Conservation (phyloP, 2,888 invertebrate species). For the Busseola fusca region DNA sequence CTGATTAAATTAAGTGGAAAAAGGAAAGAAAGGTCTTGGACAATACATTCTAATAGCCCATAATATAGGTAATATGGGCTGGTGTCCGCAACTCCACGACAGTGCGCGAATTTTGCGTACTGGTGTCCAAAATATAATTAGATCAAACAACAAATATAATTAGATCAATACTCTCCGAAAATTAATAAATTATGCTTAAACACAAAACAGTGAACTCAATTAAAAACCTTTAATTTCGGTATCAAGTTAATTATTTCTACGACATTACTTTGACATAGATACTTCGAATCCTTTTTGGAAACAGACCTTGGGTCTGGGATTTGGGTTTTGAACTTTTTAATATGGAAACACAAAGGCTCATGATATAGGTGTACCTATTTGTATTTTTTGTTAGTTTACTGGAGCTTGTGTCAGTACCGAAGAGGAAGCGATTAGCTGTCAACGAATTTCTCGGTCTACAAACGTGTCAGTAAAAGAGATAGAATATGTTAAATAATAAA, state of each 20-base stretch:
- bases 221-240: slow-evolving; percentile 37
- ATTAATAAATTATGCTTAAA: slow-evolving; percentile 6
- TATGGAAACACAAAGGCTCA: not conserved
- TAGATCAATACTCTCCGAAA: not conserved
- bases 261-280: slow-evolving; percentile 42
- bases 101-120: no score
- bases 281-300: slow-evolving; percentile 32
- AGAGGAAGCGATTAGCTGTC: not conserved
- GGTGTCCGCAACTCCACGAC: no score
- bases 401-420: not conserved
- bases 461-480: not conserved
- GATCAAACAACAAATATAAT: not conserved
- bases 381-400: not conserved
- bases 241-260: slow-evolving; percentile 39
- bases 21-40: no score
- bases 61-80: no score
- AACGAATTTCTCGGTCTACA: not conserved
- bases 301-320: slow-evolving; percentile 1
- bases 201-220: slow-evolving; percentile 29
- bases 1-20: no score
- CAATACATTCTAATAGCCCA: no score
- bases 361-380: not conserved
- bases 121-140: no score
- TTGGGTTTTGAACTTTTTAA: slow-evolving; percentile 28
- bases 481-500: no score